Evolutionary conservation across 2,113 vertebrate genomes (phyloP).

Genomic region (Panthera tigris): DNA sequence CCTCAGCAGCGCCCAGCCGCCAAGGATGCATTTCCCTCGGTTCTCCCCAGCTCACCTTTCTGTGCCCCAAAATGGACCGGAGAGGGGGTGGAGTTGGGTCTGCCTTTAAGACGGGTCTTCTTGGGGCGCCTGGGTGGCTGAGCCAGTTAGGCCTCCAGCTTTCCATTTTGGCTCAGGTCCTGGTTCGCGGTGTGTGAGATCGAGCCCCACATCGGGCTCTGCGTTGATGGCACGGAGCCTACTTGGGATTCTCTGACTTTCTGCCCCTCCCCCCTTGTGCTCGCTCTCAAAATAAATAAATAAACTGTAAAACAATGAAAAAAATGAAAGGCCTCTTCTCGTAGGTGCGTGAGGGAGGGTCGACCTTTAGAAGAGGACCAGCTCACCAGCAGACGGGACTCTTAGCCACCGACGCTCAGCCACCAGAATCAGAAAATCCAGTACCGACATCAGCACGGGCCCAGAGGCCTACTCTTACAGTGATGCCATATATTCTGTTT

Average conservation of each 20-base stretch:
- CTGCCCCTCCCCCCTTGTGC: no score
- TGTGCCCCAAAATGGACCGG: no score
- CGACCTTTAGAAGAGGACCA: not conserved
- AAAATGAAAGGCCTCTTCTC: not conserved
- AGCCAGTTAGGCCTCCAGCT: no score
- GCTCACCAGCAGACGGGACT: not conserved
- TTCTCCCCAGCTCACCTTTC: not conserved
- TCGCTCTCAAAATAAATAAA: no score
- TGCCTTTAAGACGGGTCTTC: no score
- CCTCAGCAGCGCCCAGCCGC: not conserved
- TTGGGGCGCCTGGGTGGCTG: no score
- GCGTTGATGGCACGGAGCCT: no score
- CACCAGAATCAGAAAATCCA: not conserved
- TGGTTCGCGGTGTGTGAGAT: no score
- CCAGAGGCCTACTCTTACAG: not conserved
- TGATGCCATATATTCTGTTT: not conserved
- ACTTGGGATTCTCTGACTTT: no score
- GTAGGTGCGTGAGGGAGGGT: not conserved
- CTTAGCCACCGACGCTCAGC: not conserved
- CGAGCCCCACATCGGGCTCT: no score
- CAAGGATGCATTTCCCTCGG: not conserved
- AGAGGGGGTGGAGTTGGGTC: fast-evolving
- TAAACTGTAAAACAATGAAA: no score
- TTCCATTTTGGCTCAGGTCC: no score
- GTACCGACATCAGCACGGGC: not conserved